Evolutionary conservation across 2,113 vertebrate genomes (phyloP).

Genomic region (Anguilla japonica): DNA sequence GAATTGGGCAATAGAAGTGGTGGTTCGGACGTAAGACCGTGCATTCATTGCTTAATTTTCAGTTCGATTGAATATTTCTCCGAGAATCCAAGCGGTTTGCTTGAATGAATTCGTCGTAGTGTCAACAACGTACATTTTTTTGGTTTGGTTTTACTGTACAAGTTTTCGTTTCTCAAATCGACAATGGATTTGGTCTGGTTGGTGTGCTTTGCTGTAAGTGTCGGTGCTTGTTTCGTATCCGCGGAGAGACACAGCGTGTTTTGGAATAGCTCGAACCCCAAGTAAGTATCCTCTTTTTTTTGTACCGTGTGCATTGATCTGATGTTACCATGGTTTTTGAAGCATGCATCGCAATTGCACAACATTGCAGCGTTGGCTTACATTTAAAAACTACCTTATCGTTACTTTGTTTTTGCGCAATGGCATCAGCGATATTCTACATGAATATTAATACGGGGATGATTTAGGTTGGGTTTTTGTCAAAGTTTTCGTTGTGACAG

Average conservation of each 20-base stretch:
- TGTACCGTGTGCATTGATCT: background rate
- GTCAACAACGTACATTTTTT: slow-evolving; percentile 38
- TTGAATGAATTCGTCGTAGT: background rate
- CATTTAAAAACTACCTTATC: background rate
- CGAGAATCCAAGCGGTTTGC: background rate
- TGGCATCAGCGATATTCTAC: background rate
- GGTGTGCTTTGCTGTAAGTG: slow-evolving; percentile 56
- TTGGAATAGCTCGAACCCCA: slow-evolving; percentile 71
- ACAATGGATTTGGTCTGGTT: slow-evolving; percentile 67
- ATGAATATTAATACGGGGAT: background rate
- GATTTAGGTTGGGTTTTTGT: background rate
- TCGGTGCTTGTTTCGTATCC: slow-evolving; percentile 55
- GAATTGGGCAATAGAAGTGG: background rate
- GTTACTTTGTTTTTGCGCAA: background rate
- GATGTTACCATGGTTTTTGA: background rate
- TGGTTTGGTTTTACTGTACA: slow-evolving; percentile 13
- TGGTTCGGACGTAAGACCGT: background rate
- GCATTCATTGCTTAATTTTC: background rate
- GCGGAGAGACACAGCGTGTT: slow-evolving; percentile 75
- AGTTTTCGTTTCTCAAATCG: slow-evolving; percentile 24
- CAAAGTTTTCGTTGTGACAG: background rate
- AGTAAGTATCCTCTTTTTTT: slow-evolving; percentile 55
- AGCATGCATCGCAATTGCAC: background rate
- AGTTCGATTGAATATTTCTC: background rate
- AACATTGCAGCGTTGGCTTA: background rate